Evolutionary conservation across 2,113 vertebrate genomes (phyloP).

Genomic region (Scytalopus superciliaris): DNA sequence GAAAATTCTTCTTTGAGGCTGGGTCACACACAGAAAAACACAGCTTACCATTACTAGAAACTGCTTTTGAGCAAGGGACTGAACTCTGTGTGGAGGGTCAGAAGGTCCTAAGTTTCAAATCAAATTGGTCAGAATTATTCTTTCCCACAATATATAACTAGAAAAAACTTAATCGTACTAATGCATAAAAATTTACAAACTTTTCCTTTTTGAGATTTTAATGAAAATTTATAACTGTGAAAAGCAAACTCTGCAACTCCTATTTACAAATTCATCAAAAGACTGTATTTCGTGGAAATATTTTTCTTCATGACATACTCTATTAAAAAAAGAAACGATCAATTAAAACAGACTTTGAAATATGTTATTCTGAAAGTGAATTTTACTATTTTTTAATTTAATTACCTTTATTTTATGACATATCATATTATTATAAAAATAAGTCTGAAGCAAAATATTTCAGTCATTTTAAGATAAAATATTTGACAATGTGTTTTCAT

Average conservation of each 20-base stretch:
- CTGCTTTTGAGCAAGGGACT: not conserved
- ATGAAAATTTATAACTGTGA: conserved; percentile 7
- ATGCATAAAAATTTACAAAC: not conserved
- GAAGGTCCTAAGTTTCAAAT: not conserved
- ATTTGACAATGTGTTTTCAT: not conserved
- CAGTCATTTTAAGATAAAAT: not conserved
- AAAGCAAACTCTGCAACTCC: not conserved
- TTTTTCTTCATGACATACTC: not conserved
- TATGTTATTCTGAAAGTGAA: not conserved
- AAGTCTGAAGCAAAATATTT: not conserved
- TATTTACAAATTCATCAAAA: conserved; percentile 54
- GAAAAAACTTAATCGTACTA: not conserved
- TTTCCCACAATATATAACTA: not conserved
- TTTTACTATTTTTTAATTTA: not conserved
- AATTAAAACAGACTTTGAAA: not conserved
- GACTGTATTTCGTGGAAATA: conserved; percentile 8
- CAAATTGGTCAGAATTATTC: not conserved
- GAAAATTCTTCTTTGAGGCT: not conserved
- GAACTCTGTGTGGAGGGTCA: not conserved
- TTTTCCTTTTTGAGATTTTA: not conserved
- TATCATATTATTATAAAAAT: not conserved
- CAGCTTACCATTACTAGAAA: not conserved
- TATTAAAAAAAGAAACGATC: not conserved
- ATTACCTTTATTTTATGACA: not conserved
- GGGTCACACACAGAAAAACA: not conserved